These are phyloP conservation scores for Aselliscus stoliczkanus DNA, from an alignment of 2,797 vertebrate species.

Conservation along the genomic window DNA sequence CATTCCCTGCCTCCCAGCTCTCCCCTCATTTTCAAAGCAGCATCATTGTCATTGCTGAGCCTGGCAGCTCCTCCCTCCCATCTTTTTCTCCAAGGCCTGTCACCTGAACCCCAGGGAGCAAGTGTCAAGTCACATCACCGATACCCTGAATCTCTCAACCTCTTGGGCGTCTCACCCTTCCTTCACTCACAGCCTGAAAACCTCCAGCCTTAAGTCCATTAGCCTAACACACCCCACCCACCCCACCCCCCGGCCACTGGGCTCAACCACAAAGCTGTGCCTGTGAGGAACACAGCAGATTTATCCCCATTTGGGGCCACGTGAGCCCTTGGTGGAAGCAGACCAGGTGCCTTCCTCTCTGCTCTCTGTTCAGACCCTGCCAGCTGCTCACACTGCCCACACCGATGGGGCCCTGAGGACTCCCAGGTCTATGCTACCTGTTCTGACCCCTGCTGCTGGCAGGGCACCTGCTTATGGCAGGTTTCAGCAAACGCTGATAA, in stretches of 20 bases:
- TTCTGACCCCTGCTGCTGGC: background rate
- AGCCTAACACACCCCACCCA: no score
- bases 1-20: background rate
- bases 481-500: background rate
- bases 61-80: background rate
- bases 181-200: background rate
- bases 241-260: background rate
- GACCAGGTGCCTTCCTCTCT: background rate
- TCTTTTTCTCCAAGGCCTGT: background rate
- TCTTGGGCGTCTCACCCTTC: background rate
- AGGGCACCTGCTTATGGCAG: background rate
- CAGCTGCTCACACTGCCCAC: background rate
- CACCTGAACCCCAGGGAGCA: background rate
- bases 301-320: background rate
- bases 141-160: background rate
- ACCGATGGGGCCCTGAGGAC: background rate
- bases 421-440: background rate
- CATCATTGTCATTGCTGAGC: accelerated
- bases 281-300: background rate
- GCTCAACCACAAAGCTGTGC: background rate
- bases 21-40: background rate
- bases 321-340: background rate
- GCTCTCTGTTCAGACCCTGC: background rate
- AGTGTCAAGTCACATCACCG: no score
- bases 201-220: background rate